Evolutionary conservation across 2,888 invertebrate genomes (phyloP).

Genomic region (Lasioglossum zephyrum): DNA sequence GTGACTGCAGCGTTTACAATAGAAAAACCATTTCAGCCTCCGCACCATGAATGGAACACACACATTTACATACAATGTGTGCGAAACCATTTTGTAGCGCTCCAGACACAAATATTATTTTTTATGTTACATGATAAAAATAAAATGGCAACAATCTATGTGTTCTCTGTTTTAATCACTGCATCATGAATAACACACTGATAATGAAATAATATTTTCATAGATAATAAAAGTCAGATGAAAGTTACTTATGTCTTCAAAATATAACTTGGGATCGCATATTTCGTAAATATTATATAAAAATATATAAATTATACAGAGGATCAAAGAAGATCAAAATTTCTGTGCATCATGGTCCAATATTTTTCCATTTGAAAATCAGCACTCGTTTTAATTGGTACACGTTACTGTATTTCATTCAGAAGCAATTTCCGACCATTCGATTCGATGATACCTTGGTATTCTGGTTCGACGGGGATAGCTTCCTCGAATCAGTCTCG

Average conservation of each 20-base stretch:
- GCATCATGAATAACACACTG: too few species aligned
- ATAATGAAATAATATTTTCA: too few species aligned
- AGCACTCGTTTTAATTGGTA: background rate
- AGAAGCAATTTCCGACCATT: background rate
- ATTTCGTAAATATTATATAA: too few species aligned
- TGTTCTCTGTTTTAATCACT: too few species aligned
- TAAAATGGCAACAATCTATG: background rate
- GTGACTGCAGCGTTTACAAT: background rate
- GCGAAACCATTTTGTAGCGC: background rate
- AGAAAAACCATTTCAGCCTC: background rate
- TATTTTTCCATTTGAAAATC: background rate
- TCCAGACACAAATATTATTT: background rate
- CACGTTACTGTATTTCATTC: background rate
- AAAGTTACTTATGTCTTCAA: too few species aligned
- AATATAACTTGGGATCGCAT: too few species aligned
- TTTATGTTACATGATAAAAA: background rate
- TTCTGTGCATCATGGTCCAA: background rate
- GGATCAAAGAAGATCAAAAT: background rate
- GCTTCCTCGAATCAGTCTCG: constrained; percentile 84
- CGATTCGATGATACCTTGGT: constrained; percentile 73
- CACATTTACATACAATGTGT: background rate
- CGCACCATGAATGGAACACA: background rate
- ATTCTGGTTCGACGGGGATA: constrained; percentile 75
- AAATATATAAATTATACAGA: too few species aligned
- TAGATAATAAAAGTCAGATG: too few species aligned